Base-by-base conservation (phyloP, 2,113 vertebrate species). In the Sebastes schlegelii region DNA sequence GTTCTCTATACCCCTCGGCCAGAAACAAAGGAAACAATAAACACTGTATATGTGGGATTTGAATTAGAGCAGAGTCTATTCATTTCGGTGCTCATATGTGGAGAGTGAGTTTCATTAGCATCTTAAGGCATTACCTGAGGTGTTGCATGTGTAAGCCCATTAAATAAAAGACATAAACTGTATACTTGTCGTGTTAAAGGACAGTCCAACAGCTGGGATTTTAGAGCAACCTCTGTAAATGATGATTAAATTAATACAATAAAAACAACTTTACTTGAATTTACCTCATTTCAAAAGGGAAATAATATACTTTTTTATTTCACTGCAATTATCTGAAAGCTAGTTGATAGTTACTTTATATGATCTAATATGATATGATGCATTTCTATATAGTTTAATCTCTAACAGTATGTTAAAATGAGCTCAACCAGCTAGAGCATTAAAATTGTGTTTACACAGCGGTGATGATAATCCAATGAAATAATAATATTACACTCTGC, bases 11-110 rank as follows among this genome's bases (percentile, higher is more conserved):
- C 19, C 72, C 49, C 51, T 14, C 1, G 26, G 83, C 77, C 54
- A 51, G 45, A 55, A 62, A 69, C 54, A 75, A 63, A 75, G 23
- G 68, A 67, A 75, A 48, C 45, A 65, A 63, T 69, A 58, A 83
- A 74, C 67, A 48, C 45, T 4, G 26, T 7, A 49, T 17, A 4
- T 46, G 66, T 14, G 11, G 40, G 10, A 7, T 51, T 43, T 19
- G 52, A 54, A 78, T 70, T 4, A 17, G 14, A 45, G n/a, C 26
- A 45, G 17, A 6, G 42, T 5, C 4, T 3, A 8, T 8, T n/a
- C 49, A 60, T 62, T 40, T 43, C 52, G 8, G 26, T 42, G 17
- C 8, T 16, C 66, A 26, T 83, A 79, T 10, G 11, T 40, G 21
- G 11, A 11, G 9, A 17, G 40, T 57, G 34, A 34, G 34, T 64